phyloP scores from a whole-genome alignment of 2,888 invertebrate genomes.

The Adelognathus sp. region DNA sequence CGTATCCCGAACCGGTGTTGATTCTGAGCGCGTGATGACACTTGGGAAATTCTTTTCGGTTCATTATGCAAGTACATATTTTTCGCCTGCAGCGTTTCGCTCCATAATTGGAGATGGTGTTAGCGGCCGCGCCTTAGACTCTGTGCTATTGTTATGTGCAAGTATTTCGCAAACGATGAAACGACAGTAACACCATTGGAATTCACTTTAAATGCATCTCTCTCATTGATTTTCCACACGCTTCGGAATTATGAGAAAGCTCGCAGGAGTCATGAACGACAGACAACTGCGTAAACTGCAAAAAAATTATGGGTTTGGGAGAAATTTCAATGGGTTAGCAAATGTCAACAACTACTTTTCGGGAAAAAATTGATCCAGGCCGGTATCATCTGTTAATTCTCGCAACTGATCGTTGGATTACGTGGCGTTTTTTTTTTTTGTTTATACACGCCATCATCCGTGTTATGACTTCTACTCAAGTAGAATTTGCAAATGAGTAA shows the following conservation, averaged over 20 bases:
- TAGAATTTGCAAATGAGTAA: not conserved
- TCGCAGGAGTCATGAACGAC: not conserved
- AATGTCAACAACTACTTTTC: too few relatives aligned
- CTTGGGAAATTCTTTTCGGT: constrained; percentile 13
- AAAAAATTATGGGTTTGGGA: too few relatives aligned
- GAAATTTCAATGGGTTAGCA: too few relatives aligned
- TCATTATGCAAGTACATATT: constrained; percentile 19
- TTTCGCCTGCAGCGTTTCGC: not conserved
- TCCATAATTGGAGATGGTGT: constrained; percentile 22
- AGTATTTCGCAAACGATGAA: not conserved
- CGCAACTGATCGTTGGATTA: too few relatives aligned
- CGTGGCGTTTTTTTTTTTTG: too few relatives aligned
- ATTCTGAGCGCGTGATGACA: not conserved
- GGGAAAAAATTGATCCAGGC: too few relatives aligned
- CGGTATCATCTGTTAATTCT: too few relatives aligned
- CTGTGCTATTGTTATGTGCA: not conserved
- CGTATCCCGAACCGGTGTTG: not conserved
- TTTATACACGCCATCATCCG: not conserved
- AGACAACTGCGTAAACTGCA: too few relatives aligned
- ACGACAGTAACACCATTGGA: constrained; percentile 1
- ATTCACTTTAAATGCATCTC: not conserved
- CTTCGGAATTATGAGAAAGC: not conserved
- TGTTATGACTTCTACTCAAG: not conserved
- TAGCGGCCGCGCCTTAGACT: constrained; percentile 10
- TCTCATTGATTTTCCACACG: not conserved